Base-by-base conservation (phyloP, 2,113 vertebrate genomes). In the Callocephalon fimbriatum region DNA sequence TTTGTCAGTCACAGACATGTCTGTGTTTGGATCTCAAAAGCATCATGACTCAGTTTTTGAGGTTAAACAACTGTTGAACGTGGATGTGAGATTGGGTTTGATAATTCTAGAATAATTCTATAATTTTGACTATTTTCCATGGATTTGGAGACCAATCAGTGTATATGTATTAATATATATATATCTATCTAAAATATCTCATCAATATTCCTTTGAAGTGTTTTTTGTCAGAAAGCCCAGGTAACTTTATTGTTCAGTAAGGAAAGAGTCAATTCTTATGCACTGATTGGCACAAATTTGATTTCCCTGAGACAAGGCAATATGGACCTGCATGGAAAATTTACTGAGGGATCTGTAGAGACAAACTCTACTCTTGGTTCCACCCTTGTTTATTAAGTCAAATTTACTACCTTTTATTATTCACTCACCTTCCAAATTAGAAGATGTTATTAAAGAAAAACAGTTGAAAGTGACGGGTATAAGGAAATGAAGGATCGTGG, bases 1-100 rank as follows among this genome's bases (percentile, higher is more conserved):
- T 86, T 68, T 72, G n/a, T 42, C 14, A 53, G 6, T 59, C 54
- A 13, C 0, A 59, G 10, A 4, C 0, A 3, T 5, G 21, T 61
- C 80, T 91, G 6, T 8, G 0, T 78, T 89, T 93, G 62, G 15
- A 44, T 78, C 19, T 67, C 47, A 72, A 71, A 82, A 86, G 4
- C 25, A 11, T 47, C 1, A 0, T 84, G 59, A 27, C 31, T 86
- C 5, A 12, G 3, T 54, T 95, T 56, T 56, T 54, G 70, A 85
- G 32, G 47, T 65, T 68, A 71, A 85, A 17, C 15, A 44, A 7
- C 16, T 35, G 21, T 51, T 85, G 58, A 68, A 82, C 9, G 10
- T 11, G 27, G 40, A 9, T 37, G 16, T 68, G 38, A 76, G 40
- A 76, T 72, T 53, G 11, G 17, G 21, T 31, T 84, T 87, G 73